A percentile compares a stretch with the other conserved stretches of the same genome.
These are phyloP conservation scores for Mechanitis messenoides DNA, from an alignment of 2,888 invertebrate species.

Conservation along the genomic window DNA sequence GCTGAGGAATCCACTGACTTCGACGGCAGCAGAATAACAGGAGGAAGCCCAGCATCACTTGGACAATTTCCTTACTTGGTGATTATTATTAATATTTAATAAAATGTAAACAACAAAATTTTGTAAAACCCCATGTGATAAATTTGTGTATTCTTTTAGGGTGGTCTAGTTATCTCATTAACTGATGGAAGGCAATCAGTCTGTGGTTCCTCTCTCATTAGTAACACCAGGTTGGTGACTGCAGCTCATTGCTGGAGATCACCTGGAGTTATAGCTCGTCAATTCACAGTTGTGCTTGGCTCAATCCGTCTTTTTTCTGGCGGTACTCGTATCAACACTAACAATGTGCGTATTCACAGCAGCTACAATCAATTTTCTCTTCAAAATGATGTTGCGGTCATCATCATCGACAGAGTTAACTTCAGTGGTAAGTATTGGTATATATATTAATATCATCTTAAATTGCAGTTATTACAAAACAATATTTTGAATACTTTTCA, in stretches of 20 bases:
- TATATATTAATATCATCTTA: neutral
- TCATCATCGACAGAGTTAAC: conserved; percentile 26
- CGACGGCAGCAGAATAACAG: conserved; percentile 38
- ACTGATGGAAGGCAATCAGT: conserved; percentile 41
- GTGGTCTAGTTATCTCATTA: conserved; percentile 42
- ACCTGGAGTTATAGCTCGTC: conserved; percentile 48
- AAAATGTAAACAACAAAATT: too few species aligned
- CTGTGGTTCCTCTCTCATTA: conserved; percentile 56
- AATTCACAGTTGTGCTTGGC: conserved; percentile 55
- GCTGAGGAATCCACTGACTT: conserved; percentile 36
- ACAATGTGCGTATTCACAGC: conserved; percentile 35
- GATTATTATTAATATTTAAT: neutral
- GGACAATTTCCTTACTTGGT: conserved; percentile 35
- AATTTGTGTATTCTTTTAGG: conserved; percentile 26
- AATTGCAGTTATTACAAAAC: too few species aligned
- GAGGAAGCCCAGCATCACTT: conserved; percentile 32
- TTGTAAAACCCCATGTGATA: neutral
- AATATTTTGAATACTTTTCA: conserved; percentile 8
- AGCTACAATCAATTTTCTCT: conserved; percentile 31
- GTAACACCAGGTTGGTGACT: conserved; percentile 48
- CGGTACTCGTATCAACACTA: conserved; percentile 40
- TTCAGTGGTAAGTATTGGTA: conserved; percentile 20
- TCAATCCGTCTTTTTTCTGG: conserved; percentile 53
- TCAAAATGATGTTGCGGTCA: conserved; percentile 41
- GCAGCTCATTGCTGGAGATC: conserved; percentile 65